Evolutionary conservation across 2,888 invertebrate species (phyloP).

Genomic region (Azorinus chamasolen): DNA sequence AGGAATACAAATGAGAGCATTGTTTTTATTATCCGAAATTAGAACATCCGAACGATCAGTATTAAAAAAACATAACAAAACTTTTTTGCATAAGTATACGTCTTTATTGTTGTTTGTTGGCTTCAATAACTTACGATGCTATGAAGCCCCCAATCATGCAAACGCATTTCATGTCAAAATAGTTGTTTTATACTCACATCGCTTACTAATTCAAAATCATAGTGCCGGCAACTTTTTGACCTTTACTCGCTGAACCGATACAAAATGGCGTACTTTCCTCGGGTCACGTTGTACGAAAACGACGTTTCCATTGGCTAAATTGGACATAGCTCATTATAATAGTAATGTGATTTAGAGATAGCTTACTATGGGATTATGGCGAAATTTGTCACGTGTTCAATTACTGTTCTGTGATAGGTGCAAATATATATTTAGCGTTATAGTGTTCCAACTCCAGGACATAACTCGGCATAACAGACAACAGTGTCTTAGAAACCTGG

Average conservation of each 20-base stretch:
- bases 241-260: not conserved
- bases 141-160: too few relatives aligned
- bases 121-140: too few relatives aligned
- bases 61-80: too few relatives aligned
- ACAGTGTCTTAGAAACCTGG: not conserved
- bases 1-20: too few relatives aligned
- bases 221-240: not conserved
- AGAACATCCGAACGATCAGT: too few relatives aligned
- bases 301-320: not conserved
- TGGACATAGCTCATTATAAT: conserved; percentile 1
- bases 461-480: conserved; percentile 12
- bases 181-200: conserved; percentile 1
- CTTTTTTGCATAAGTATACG: too few relatives aligned
- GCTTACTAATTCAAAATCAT: not conserved
- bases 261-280: not conserved
- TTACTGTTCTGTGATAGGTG: not conserved
- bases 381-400: conserved; percentile 3
- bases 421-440: not conserved
- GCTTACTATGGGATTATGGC: not conserved
- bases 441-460: conserved; percentile 14
- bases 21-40: too few relatives aligned
- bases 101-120: too few relatives aligned
- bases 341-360: not conserved
- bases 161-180: too few relatives aligned
- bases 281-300: not conserved